Evolutionary conservation across 2,888 invertebrate genomes (phyloP), one percentile per base, ranked within the genome.

Genomic region (Cephus pulcher): DNA sequence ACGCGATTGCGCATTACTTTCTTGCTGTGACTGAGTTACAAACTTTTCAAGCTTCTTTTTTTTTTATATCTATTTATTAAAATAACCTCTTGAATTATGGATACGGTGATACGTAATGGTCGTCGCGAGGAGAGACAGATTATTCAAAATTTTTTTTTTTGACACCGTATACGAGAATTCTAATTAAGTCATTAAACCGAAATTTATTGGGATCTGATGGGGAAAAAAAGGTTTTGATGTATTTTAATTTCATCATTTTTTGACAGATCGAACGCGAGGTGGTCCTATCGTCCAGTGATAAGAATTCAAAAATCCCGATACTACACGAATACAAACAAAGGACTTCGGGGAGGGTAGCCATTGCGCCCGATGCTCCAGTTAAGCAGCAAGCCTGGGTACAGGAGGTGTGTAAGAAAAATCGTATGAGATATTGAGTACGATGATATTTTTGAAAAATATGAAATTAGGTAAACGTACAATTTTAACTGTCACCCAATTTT

Each of bases 231-330:
- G 23, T 56, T 23, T 56, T 23, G 0, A 56, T 23, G 23, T 71
- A 32, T 71, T 32, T 75, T 76, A 11, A 73, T 74, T 56, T 73
- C 34, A 69, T 75, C 75, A 37, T 75, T 70, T 71, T 70, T 73
- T 75, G 34, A 81, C 93, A 96, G 96, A 96, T 96, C 91, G 96
- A 96, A 91, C 94, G 96, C 73, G 96, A 96, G 92, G 95, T 96
- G 85, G 95, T 96, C 78, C 91, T 96, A 78, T 95, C 95, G 4
- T 95, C 94, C 68, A 94, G 94, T 0, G 96, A 96, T 90, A 96
- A 96, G 92, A 95, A 95, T 91, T 95, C 95, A 69, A 96, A 96
- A 91, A 95, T 96, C 78, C 96, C 96, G 3, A 95, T 96, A 82
- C 93, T 96, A 78, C 95, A 95, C 90, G 96, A 96, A 87, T 95